These are phyloP conservation scores for Hylaeus anthracinus DNA, from an alignment of 1,140 invertebrate genomes.

Conservation along the genomic window DNA sequence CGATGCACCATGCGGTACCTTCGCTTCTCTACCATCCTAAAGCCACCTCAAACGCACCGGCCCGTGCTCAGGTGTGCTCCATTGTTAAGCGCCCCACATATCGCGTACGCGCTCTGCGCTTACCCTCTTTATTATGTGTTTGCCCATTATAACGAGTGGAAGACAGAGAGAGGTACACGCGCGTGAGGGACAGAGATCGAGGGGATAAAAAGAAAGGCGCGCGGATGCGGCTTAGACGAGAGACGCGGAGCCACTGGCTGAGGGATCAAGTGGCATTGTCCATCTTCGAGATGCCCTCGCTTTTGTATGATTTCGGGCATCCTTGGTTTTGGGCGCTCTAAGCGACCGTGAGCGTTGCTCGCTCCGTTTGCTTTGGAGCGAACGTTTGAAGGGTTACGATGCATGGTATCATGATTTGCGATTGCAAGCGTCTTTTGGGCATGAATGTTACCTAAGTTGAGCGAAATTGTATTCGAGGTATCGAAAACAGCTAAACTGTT, in stretches of 20 bases:
- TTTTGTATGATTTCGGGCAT: conserved; percentile 26
- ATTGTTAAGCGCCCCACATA: conserved; percentile 75
- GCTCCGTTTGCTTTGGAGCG: no score
- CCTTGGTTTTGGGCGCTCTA: no score
- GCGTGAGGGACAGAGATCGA: neutral
- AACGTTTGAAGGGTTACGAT: no score
- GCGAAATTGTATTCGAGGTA: no score
- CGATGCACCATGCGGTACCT: conserved; percentile 62
- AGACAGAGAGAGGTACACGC: neutral
- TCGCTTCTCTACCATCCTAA: conserved; percentile 41
- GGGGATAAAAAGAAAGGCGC: neutral
- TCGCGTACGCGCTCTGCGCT: conserved; percentile 60
- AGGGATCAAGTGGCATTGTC: conserved; percentile 62
- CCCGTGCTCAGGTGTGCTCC: conserved; percentile 74
- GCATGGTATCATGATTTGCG: no score
- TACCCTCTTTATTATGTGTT: conserved; percentile 73
- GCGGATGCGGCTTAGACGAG: conserved; percentile 7
- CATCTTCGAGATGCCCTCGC: conserved; percentile 15
- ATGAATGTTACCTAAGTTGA: no score
- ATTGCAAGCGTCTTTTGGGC: no score
- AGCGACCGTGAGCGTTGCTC: no score
- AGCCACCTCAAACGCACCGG: conserved; percentile 71
- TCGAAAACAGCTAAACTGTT: no score
- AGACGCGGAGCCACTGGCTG: conserved; percentile 33
- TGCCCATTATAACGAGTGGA: conserved; percentile 59